A percentile compares a stretch with the other conserved stretches of the same genome.
phyloP scores from a whole-genome alignment of 53 echinoderm and acorn worm species.

The Zoroaster sp. region DNA sequence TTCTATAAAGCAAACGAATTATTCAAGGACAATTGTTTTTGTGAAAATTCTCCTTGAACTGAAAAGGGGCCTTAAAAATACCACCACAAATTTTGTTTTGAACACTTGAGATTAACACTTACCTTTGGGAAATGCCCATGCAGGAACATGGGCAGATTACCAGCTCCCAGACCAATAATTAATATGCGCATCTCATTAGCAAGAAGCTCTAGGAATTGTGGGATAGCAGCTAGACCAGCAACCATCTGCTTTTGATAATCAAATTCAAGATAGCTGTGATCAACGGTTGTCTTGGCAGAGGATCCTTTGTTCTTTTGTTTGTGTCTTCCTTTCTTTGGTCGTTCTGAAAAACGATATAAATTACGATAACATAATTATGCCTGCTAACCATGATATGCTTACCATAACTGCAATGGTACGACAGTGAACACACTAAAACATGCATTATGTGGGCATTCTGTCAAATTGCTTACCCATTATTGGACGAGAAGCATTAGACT shows the following conservation, averaged over 20 bases:
- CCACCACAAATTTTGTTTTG: neutral
- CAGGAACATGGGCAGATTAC: slow-evolving; percentile 68
- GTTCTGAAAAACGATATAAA: neutral
- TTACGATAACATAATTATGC: too few relatives aligned
- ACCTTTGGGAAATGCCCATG: slow-evolving; percentile 73
- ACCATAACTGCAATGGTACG: too few relatives aligned
- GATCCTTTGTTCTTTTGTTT: neutral
- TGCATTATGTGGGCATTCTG: too few relatives aligned
- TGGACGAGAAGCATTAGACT: too few relatives aligned
- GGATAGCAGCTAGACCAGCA: slow-evolving; percentile 56
- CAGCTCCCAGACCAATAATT: slow-evolving; percentile 77
- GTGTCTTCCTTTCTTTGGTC: neutral
- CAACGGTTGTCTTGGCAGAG: neutral
- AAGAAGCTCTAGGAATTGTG: slow-evolving; percentile 33
- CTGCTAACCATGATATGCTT: too few relatives aligned
- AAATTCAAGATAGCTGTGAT: slow-evolving; percentile 27
- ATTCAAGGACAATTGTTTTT: too few relatives aligned
- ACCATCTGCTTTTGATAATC: slow-evolving; percentile 53
- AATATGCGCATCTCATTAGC: slow-evolving; percentile 37
- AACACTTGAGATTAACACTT: too few relatives aligned
- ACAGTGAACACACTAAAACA: too few relatives aligned
- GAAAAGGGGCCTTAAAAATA: neutral
- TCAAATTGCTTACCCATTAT: too few relatives aligned
- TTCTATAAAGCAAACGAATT: too few relatives aligned
- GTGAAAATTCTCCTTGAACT: too few relatives aligned